A percentile compares a stretch with the other conserved stretches of the same genome.
These are phyloP conservation scores for Saccopteryx leptura DNA, from an alignment of 2,113 vertebrate species.

Conservation along the genomic window DNA sequence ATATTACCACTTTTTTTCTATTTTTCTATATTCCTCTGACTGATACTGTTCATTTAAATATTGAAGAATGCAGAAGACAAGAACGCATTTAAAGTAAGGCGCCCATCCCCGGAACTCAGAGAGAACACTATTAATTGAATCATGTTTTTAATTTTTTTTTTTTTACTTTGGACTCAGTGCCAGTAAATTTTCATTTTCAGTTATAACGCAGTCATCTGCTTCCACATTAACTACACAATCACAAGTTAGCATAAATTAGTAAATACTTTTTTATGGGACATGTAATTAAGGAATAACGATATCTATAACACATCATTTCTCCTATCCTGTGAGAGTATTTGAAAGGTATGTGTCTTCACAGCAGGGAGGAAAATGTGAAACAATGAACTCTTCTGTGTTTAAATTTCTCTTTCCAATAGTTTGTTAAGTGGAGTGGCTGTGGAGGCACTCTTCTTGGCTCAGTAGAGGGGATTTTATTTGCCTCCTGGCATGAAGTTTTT, in stretches of 20 bases:
- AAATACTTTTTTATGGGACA: not conserved
- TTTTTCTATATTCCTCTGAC: not conserved
- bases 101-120: constrained; percentile 52
- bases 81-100: constrained; percentile 50
- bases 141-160: not conserved
- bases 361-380: constrained; percentile 5
- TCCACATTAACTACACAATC: constrained; percentile 29
- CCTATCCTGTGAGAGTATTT: not conserved
- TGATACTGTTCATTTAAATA: constrained; percentile 31
- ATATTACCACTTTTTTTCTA: not conserved
- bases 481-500: not conserved
- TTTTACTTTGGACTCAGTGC: not conserved
- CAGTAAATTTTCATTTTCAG: constrained; percentile 53
- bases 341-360: constrained; percentile 7
- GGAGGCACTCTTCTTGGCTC: not conserved
- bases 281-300: constrained; percentile 51
- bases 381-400: not conserved
- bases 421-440: not conserved
- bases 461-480: not conserved
- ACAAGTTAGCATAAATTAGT: constrained; percentile 41
- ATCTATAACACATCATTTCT: not conserved
- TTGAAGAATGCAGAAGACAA: constrained; percentile 9
- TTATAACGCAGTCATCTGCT: constrained; percentile 32
- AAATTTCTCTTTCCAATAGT: constrained; percentile 46
- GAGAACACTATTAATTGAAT: constrained; percentile 47